Evolutionary conservation across 2,797 vertebrate species (phyloP).

Genomic region (Stomatorhinus walkeri): DNA sequence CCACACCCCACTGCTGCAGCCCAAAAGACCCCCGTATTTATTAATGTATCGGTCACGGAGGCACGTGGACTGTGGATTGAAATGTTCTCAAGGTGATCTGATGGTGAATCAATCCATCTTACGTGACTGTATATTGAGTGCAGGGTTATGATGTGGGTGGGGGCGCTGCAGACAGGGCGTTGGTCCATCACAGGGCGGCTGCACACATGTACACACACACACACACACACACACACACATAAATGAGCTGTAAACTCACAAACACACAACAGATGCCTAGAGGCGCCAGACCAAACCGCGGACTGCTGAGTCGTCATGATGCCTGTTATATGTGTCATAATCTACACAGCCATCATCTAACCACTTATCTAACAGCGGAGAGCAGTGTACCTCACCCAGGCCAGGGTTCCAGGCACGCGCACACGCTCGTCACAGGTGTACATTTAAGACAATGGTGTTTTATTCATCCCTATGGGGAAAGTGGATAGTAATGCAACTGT

Average conservation of each 20-base stretch:
- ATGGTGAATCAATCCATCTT: neutral
- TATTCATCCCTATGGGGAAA: neutral
- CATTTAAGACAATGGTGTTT: neutral
- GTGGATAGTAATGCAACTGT: neutral
- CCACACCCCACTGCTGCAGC: neutral
- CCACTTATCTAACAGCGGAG: neutral
- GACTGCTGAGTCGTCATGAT: neutral
- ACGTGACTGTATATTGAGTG: neutral
- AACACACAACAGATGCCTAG: neutral
- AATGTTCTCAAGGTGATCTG: neutral
- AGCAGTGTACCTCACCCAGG: neutral
- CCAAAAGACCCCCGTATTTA: neutral
- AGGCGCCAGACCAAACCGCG: neutral
- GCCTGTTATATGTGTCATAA: neutral
- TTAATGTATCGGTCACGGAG: neutral
- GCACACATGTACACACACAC: neutral
- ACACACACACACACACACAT: neutral
- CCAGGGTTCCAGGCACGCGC: neutral
- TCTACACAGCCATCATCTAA: neutral
- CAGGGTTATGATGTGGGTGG: neutral
- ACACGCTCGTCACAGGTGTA: neutral
- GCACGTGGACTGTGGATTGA: neutral
- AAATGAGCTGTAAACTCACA: neutral
- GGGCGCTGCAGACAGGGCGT: neutral
- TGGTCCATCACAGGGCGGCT: neutral